Percentiles rank a stretch among this genome's conserved stretches.
These are phyloP conservation scores for Balearica regulorum DNA, from an alignment of 2,797 vertebrate genomes.

Conservation along the genomic window DNA sequence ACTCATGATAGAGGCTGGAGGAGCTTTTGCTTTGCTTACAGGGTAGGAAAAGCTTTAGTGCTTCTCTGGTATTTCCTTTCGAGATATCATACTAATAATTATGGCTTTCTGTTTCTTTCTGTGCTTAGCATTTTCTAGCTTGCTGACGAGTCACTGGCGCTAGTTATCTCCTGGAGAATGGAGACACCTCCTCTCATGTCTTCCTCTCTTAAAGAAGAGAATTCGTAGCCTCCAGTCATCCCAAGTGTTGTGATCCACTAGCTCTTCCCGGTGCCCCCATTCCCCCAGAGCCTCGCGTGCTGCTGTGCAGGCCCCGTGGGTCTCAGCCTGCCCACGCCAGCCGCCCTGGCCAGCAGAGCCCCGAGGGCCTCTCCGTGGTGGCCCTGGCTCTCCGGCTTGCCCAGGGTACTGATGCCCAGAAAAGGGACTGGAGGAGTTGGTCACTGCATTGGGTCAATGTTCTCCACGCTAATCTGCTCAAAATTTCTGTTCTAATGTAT, in stretches of 20 bases:
- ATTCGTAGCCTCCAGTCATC: background rate
- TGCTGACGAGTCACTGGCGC: background rate
- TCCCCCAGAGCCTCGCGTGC: accelerated
- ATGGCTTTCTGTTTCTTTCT: background rate
- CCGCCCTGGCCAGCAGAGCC: background rate
- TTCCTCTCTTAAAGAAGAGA: background rate
- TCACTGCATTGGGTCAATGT: accelerated
- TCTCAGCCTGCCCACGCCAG: background rate
- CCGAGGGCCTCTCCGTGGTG: accelerated
- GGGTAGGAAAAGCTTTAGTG: background rate
- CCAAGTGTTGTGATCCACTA: background rate
- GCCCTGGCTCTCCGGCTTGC: background rate
- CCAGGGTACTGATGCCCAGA: background rate
- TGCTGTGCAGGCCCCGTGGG: accelerated
- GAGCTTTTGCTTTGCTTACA: background rate
- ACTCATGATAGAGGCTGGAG: background rate
- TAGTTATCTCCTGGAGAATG: background rate
- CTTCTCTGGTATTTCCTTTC: background rate
- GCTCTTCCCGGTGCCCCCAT: background rate
- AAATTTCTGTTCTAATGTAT: background rate
- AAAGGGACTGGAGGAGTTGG: too few species aligned
- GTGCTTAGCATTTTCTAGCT: background rate
- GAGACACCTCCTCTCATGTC: background rate
- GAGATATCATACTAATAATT: background rate
- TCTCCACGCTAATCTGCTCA: background rate